Evolutionary conservation across 2,888 invertebrate species (phyloP).

Genomic region (Cosmopolites sordidus): DNA sequence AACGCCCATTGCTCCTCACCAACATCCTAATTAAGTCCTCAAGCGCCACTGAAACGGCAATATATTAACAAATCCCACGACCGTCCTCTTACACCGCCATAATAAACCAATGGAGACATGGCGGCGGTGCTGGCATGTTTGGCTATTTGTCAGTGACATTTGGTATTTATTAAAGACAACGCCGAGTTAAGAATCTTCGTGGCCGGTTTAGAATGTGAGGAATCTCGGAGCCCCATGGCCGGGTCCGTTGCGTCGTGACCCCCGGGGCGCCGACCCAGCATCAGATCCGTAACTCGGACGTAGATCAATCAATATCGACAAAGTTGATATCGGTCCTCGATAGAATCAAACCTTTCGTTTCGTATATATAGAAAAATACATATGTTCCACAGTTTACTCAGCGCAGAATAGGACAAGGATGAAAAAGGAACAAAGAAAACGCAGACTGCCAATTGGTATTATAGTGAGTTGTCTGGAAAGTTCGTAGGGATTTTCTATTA

Average conservation of each 20-base stretch:
- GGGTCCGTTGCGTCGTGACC: not conserved
- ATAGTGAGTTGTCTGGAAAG: too few relatives aligned
- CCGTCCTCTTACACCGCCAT: slow-evolving; percentile 31
- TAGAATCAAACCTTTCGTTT: too few relatives aligned
- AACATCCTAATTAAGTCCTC: slow-evolving; percentile 32
- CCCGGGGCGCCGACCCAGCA: slow-evolving; percentile 1
- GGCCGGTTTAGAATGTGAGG: slow-evolving; percentile 44
- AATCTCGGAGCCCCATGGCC: slow-evolving; percentile 35
- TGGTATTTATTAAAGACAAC: slow-evolving; percentile 49
- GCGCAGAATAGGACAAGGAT: too few relatives aligned
- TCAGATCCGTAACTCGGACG: not conserved
- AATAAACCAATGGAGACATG: slow-evolving; percentile 42
- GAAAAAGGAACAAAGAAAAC: too few relatives aligned
- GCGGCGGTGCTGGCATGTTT: slow-evolving; percentile 42
- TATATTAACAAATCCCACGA: slow-evolving; percentile 37
- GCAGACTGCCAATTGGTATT: too few relatives aligned
- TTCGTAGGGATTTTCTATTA: too few relatives aligned
- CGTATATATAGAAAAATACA: too few relatives aligned
- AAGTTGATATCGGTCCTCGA: not conserved
- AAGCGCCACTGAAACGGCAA: slow-evolving; percentile 27
- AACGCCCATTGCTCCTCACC: not conserved
- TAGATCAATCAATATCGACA: not conserved
- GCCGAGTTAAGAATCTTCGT: slow-evolving; percentile 45
- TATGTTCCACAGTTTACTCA: too few relatives aligned
- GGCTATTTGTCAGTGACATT: slow-evolving; percentile 50